phyloP scores from a whole-genome alignment of 2,888 invertebrate genomes.

The Rhimphoctona megacephalus region DNA sequence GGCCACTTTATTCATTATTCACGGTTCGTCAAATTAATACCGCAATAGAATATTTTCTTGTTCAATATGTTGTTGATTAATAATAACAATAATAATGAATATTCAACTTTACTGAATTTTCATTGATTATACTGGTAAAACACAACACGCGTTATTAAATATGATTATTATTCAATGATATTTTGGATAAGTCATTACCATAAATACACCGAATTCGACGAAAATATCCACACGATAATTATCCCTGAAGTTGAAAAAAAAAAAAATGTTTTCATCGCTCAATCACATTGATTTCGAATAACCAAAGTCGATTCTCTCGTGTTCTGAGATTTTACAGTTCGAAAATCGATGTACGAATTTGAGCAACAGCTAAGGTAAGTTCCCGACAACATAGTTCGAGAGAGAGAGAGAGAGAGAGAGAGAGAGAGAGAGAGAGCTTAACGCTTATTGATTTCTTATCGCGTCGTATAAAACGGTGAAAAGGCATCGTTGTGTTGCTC shows the following conservation, averaged over 20 bases:
- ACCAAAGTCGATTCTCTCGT: not conserved
- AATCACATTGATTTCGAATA: not conserved
- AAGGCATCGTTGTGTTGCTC: not conserved
- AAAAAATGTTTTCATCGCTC: constrained; percentile 7
- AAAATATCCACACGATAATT: not conserved
- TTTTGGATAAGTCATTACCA: not conserved
- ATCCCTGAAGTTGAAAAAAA: not conserved
- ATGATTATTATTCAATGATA: not conserved
- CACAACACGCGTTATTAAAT: not conserved
- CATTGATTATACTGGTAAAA: not conserved
- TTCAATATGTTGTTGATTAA: not conserved
- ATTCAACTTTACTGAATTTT: not conserved
- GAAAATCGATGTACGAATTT: not conserved
- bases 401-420: no score
- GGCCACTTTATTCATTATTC: constrained; percentile 4
- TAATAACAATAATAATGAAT: not conserved
- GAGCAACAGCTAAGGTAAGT: not conserved
- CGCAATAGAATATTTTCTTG: not conserved
- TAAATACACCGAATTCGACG: not conserved
- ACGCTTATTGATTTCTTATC: constrained; percentile 32
- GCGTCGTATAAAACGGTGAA: not conserved
- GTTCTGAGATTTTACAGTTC: not conserved
- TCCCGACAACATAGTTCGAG: not conserved
- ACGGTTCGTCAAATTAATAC: not conserved
- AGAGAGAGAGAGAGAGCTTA: no score